phyloP scores from a whole-genome alignment of 2,113 vertebrate species.

The Oxygymnocypris stewartii region DNA sequence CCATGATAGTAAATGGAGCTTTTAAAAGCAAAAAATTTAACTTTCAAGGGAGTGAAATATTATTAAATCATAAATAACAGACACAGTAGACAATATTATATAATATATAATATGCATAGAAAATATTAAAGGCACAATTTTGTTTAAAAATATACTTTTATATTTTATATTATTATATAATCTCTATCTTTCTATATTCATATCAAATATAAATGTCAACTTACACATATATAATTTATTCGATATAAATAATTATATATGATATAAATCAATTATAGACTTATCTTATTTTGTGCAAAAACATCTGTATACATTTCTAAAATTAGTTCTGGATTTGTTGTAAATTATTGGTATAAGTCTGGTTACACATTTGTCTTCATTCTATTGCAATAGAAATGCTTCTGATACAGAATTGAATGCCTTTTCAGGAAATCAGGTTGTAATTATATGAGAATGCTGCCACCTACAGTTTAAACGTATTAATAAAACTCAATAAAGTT shows the following conservation, averaged over 20 bases:
- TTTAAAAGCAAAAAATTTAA: background rate
- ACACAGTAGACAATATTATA: background rate
- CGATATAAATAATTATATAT: background rate
- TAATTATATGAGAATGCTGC: slow-evolving; percentile 47
- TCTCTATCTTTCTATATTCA: too few species aligned
- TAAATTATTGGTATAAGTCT: background rate
- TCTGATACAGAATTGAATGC: background rate
- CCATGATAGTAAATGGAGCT: too few species aligned
- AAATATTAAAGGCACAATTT: background rate
- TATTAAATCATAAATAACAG: background rate
- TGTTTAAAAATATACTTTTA: background rate
- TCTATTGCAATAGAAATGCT: background rate
- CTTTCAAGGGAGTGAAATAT: background rate
- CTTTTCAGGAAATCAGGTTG: background rate
- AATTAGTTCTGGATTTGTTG: background rate
- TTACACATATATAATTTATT: background rate
- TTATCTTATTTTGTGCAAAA: too few species aligned
- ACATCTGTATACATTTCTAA: background rate
- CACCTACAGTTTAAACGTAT: slow-evolving; percentile 52
- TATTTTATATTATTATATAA: background rate
- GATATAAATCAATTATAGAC: too few species aligned
- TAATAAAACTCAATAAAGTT: background rate
- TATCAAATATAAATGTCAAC: background rate
- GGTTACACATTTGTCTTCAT: background rate
- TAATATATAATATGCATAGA: background rate